Evolutionary conservation across 2,113 vertebrate genomes (phyloP), one percentile per base, ranked within the genome.

Genomic region (Crotalus helleri): DNA sequence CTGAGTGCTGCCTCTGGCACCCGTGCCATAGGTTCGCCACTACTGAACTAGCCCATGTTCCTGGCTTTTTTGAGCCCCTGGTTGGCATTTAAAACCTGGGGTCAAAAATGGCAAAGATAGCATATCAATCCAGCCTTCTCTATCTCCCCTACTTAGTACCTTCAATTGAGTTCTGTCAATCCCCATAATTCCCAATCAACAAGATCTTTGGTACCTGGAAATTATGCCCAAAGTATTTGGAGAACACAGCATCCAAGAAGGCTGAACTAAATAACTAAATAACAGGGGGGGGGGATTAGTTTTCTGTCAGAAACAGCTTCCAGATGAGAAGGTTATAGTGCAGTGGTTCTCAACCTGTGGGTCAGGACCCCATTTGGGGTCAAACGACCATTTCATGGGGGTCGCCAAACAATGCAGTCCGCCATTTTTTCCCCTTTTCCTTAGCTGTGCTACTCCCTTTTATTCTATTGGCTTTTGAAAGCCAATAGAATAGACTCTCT

Each of bases 251-350:
- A 33, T 74, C n/a, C 13, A 74, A 74, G n/a, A 33, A 33, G 69
- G 13, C n/a, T 74, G 69, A 33, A 74, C n/a, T 74, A 17, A 51
- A 51, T 51, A 51, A 74, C 33, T 74, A 74, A 74, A 33, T 74
- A 33, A 39, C 0, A 0, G 64, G 13, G 11, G 64, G 1, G 0
- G 0, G 0, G 0, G 0, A 74, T 17, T 5, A 33, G 5, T 74
- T 74, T 74, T 33, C 69, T 33, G n/a, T 74, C 69, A 33, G 69
- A 74, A 33, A 7, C 13, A 74, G 15, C n/a, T 74, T 17, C 64
- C n/a, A 74, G 29, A 33, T 69, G 5, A 33, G n/a, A 61, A 61
- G 59, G 10, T 64, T 64, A 74, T 1, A 15, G 64, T n/a, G 29
- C 4, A 69, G 39, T 39, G 39, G 39, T 39, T 39, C 1, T 39